Evolutionary conservation across 2,797 vertebrate genomes (phyloP), one percentile per base, ranked within the genome.

Genomic region (Babyrousa celebensis): DNA sequence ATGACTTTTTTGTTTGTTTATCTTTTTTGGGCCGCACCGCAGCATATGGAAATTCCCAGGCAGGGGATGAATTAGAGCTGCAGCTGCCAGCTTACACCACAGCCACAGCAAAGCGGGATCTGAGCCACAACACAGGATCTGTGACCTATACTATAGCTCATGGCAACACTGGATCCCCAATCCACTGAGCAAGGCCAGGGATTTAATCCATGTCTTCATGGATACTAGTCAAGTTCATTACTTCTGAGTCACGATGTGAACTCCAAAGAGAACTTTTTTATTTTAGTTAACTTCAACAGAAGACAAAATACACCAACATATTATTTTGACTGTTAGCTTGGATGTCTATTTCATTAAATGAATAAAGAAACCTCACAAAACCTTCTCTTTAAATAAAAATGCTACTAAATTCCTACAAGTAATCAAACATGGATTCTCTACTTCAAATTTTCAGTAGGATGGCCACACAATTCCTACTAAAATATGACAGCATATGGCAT

Each of bases 311-410:
- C 27, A 56, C 6, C 52, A 91, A 68, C 36, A 63, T 90, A 79
- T 74, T 43, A 63, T 89, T 82, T 83, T 94, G 82, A 78, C 56
- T 27, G 15, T 85, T 85, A 85, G 79, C 15, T 83, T 87, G 6
- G 79, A 18, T 79, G 6, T 68, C 43, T 94, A 62, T 8, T 80
- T 83, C n/a, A 83, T 56, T 70, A 92, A 78, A 80, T 58, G 29
- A 90, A 77, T 78, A 58, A 92, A 70, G 63, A 78, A 63, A 85
- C 68, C 87, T 68, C 32, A 78, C 27, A 92, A 85, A 85, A 92
- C 15, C 12, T 60, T 85, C 12, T 29, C 5, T 86, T 56, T 68
- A 36, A 72, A 52, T 68, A 70, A 83, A 91, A 91, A 5, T 6
- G 93, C 25, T 36, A 75, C 18, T n/a, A 85, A 89, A 83, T 36